Evolutionary conservation across 2,797 vertebrate species (phyloP), one percentile per base, ranked within the genome.

Genomic region (Champsocephalus esox): DNA sequence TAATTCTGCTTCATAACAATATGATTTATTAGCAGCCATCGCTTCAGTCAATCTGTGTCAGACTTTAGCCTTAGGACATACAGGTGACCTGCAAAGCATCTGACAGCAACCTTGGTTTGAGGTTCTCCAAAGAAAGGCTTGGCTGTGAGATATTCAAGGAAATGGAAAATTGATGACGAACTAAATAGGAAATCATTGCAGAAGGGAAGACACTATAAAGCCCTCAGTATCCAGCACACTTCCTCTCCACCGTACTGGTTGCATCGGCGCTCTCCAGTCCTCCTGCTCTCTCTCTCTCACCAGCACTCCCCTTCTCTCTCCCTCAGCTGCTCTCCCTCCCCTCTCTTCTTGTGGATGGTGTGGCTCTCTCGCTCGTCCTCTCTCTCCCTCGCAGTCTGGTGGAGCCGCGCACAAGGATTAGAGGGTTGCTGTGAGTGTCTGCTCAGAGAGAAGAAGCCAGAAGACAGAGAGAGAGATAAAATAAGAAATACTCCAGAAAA

Each of bases 311-410:
- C 24, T 50, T 75, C 88, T 77, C 78, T 70, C 89, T 84, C 79
- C 63, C 80, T 87, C 89, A 90, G 83, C 92, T 92, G 92, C 94
- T 94, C 93, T 86, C 80, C 91, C 89, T 90, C 88, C 91, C 90
- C 85, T 88, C 87, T 84, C 91, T 83, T 86, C 73, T 82, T 57
- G 85, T 93, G 87, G 91, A 94, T 90, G 92, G 90, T 92, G 88
- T 87, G 85, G 82, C 75, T 89, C 88, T 83, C 74, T 72, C 83
- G 9, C 17, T 83, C 68, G 68, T 59, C 65, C 17, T 54, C 78
- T 88, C 87, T 64, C 87, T 90, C 88, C 92, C 91, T 82, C 80
- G 66, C 92, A 93, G 91, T 94, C 92, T 94, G 90, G 71, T 85
- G 77, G 88, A 92, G 92, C 84, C 48, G 84, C 92, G 86, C 92